Base-by-base conservation (phyloP, 2,113 vertebrate genomes). In the Ancistrus triradiatus region DNA sequence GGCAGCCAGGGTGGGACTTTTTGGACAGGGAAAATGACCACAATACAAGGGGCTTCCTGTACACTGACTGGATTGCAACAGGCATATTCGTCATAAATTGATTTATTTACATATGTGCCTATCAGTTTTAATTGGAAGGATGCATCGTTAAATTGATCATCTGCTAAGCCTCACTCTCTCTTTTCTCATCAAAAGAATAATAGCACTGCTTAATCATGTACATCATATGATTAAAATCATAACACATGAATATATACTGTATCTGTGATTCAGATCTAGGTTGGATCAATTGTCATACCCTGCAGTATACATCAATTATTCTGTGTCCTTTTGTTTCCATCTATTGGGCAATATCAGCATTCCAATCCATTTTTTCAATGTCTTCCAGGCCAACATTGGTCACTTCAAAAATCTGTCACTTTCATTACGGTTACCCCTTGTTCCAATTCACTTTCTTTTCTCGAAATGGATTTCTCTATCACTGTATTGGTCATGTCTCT, bases 391-490 rank as follows among this genome's bases (percentile, higher is more conserved):
- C 31, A 66, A 37, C 43, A 58, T 37, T 15, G 2, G 3, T 2
- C 63, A 58, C 35, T 49, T 27, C 47, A 47, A 7, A 44, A n/a
- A 19, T 40, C 24, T 21, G 24, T 58, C 44, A 49, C 44, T 49
- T 58, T 58, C 64, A 50, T 66, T 58, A 66, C 64, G 35, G 35
- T 40, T 35, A 28, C 46, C 44, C 18, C 25, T 49, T 56, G 17
- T 38, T 40, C 53, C 59, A 66, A 66, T 66, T 66, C 53, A 59
- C 42, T 47, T 59, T 58, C 14, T 53, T 14, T 42, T 17, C 33
- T 50, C 13, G 50, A 55, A 64, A 55, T 64, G 50, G 50, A 64
- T 47, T 48, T 63, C 66, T 46, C 59, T 64, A 55, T 61, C 57
- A 38, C 11, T 25, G 17, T 49, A 7, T 24, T 2, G 3, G 2